These are phyloP conservation scores for Cyanoramphus novaezelandiae DNA, from an alignment of 2,113 vertebrate genomes.

Conservation along the genomic window DNA sequence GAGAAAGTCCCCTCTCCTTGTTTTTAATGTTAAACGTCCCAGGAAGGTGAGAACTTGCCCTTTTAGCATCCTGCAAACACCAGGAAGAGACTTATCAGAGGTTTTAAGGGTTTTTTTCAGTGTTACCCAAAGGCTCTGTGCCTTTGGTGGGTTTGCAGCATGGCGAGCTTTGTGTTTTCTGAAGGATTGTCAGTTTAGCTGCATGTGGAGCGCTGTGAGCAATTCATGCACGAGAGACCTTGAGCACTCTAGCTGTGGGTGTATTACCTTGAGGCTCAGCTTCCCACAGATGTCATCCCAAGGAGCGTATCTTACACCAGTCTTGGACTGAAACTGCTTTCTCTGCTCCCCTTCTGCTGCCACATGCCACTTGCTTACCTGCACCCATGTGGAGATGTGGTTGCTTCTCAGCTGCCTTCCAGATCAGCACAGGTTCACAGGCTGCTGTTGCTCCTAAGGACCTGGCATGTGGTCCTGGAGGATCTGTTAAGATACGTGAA, in stretches of 20 bases:
- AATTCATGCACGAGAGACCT: neutral
- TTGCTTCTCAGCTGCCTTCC: neutral
- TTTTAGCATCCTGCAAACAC: neutral
- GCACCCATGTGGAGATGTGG: fast-evolving
- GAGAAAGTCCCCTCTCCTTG: neutral
- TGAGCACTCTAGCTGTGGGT: neutral
- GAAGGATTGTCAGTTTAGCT: neutral
- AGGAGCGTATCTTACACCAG: neutral
- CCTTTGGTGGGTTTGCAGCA: neutral
- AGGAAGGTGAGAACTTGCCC: neutral
- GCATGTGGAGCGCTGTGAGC: fast-evolving
- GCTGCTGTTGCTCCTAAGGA: neutral
- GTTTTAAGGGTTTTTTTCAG: neutral
- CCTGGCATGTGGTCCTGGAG: fast-evolving
- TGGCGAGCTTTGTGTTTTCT: neutral
- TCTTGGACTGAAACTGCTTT: neutral
- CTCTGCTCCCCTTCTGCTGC: neutral
- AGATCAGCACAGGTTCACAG: neutral
- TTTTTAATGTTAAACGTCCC: neutral
- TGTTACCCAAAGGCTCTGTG: neutral
- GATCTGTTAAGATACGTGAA: neutral
- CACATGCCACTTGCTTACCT: neutral
- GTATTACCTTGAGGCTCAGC: neutral
- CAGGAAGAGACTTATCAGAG: neutral
- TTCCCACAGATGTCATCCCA: neutral